phyloP scores from a whole-genome alignment of 2,888 invertebrate genomes.

The Stomorhina lunata region DNA sequence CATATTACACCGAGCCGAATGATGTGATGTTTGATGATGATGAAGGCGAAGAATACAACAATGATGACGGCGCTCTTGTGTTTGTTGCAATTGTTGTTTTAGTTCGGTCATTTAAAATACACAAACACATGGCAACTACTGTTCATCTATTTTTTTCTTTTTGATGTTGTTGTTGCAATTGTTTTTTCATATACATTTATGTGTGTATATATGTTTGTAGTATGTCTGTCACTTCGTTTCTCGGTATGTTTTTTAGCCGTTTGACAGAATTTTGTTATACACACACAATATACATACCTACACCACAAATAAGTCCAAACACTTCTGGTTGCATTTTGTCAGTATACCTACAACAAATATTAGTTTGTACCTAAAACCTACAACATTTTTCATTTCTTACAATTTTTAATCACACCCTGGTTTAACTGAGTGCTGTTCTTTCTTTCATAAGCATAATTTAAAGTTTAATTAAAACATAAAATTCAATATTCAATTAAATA shows the following conservation, averaged over 20 bases:
- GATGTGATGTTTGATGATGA: no score
- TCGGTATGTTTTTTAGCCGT: no score
- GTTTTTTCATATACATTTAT: neutral
- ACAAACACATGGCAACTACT: constrained; percentile 29
- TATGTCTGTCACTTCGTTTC: no score
- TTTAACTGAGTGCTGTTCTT: neutral
- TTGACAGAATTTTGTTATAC: constrained; percentile 23
- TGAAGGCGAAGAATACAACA: no score
- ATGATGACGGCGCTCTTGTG: constrained; percentile 5
- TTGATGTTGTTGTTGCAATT: neutral
- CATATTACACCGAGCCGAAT: no score
- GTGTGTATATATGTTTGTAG: neutral
- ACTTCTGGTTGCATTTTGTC: neutral
- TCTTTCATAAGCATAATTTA: no score
- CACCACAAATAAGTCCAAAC: no score
- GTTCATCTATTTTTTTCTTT: neutral
- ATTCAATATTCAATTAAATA: no score
- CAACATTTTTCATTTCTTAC: neutral
- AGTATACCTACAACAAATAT: no score
- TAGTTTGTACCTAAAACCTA: no score
- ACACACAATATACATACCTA: no score
- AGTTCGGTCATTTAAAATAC: constrained; percentile 22
- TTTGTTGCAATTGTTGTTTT: constrained; percentile 13
- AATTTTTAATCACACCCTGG: constrained; percentile 22
- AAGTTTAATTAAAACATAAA: no score